A percentile compares a stretch with the other conserved stretches of the same genome.
phyloP scores from a whole-genome alignment of 1,140 invertebrate species.

The Brevipalpus yothersi region DNA sequence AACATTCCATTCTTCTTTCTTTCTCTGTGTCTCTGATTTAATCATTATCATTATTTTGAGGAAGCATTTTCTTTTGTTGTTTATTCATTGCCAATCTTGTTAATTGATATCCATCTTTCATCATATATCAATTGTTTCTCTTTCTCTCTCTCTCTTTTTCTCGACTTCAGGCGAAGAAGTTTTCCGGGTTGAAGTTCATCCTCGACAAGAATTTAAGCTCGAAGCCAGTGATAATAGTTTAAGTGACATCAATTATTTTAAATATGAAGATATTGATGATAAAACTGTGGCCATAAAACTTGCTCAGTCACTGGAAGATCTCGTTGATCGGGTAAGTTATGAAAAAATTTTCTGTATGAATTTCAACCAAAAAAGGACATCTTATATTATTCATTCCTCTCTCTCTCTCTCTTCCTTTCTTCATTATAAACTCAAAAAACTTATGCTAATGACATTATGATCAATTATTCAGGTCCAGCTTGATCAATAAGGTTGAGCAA shows the following conservation, averaged over 20 bases:
- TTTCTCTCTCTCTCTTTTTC: background rate
- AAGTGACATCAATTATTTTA: conserved; percentile 42
- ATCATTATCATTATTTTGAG: too few relatives aligned
- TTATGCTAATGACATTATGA: too few relatives aligned
- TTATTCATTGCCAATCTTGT: background rate
- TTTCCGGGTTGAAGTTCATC: conserved; percentile 40
- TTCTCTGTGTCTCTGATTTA: too few relatives aligned
- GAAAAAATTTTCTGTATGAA: background rate
- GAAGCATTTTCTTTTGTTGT: too few relatives aligned
- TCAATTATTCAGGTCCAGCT: too few relatives aligned
- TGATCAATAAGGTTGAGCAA: too few relatives aligned
- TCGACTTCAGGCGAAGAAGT: conserved; percentile 32
- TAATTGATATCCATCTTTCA: background rate
- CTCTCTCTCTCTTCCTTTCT: too few relatives aligned
- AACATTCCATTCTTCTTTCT: too few relatives aligned
- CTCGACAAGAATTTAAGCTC: conserved; percentile 37
- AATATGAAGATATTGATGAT: conserved; percentile 37
- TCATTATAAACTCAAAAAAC: too few relatives aligned
- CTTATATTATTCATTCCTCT: background rate
- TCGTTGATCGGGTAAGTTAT: conserved; percentile 39
- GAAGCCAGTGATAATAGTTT: conserved; percentile 40
- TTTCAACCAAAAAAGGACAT: background rate
- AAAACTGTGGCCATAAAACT: conserved; percentile 44
- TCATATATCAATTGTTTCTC: background rate
- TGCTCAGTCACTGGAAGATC: conserved; percentile 41